Evolutionary conservation across 2,113 vertebrate genomes (phyloP), one percentile per base, ranked within the genome.

Genomic region (Megalops atlanticus): DNA sequence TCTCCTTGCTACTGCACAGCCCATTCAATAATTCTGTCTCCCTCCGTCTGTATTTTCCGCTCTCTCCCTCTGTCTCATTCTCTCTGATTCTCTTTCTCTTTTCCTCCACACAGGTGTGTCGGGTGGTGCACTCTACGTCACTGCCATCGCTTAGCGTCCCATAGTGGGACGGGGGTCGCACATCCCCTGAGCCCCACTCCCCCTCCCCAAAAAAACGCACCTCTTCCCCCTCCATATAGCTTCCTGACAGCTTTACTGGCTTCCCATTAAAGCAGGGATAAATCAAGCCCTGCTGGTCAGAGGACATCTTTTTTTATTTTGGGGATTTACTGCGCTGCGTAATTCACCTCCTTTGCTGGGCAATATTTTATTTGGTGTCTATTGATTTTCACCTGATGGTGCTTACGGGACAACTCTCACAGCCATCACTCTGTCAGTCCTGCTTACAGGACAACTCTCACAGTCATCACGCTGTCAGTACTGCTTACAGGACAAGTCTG

Each of bases 331-430:
- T 41, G 58, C 71, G 40, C 12, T 21, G 39, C 35, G 70, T 76
- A 49, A 71, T 45, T 41, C 14, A 43, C 82, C 36, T 77, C 45
- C 79, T 78, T 45, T 69, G 80, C 54, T 74, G 6, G 72, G 43
- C 10, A 16, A 14, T 84, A 85, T 88, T 88, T 89, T 85, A 83
- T 85, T 74, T 36, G 18, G 58, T 74, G 14, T 77, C 86, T 86
- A 84, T 84, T 72, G 87, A 78, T 89, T 85, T 84, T 24, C 81
- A 82, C 74, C 77, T 78, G 76, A 54, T 47, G 7, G 71, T 71
- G 80, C 82, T 88, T 78, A 68, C 69, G 3, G 80, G 45, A n/a
- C 72, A 83, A 70, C 80, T 81, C n/a, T n/a, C n/a, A n/a, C n/a
- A n/a, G n/a, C n/a, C n/a, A n/a, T n/a, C n/a, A n/a, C n/a, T n/a